Base-by-base conservation (phyloP, 1,140 invertebrate genomes). In the Formica exsecta region DNA sequence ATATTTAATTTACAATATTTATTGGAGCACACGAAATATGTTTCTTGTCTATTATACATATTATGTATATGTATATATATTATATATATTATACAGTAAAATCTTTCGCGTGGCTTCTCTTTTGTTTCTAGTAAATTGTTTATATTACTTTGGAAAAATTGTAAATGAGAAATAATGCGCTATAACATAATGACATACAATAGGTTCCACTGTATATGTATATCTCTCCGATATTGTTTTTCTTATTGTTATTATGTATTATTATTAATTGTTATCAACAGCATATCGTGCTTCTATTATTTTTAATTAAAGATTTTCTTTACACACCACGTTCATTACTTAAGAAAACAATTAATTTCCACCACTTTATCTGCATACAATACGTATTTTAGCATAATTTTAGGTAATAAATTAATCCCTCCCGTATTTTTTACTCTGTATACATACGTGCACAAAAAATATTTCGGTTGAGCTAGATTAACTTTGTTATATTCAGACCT, bases 401-500 rank as follows among this genome's bases (percentile, higher is more conserved):
- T 38, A 25, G 6, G 16, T n/a, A 22, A 22, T 8, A 59, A 59
- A 51, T 25, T 5, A 44, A 0, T 59, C 2, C 13, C 2, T 25
- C 13, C 1, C 4, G 16, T 44, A 9, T 19, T 70, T 70, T 62
- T 48, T 81, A 25, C 6, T 29, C 13, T 61, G 25, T 74, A 71
- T 83, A 74, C 79, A 74, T 74, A 74, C 68, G 54, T 74, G 79
- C 79, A 74, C 54, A 83, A 61, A 74, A 59, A 61, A 38, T 38
- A 73, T 61, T 57, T 7, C 36, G 57, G 57, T 80, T 22, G 65
- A 80, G 77, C 51, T 80, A 80, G 25, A 70, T 80, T 41, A 70
- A 68, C 1, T 68, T 70, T 5, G 19, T 38, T 41, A 38, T 38
- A 29, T 41, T 41, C 51, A 57, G 11, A 59, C 29, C 13, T 62